A percentile compares a stretch with the other conserved stretches of the same genome.
Evolutionary conservation across 1,140 invertebrate species (phyloP).

Genomic region (Achroia grisella): DNA sequence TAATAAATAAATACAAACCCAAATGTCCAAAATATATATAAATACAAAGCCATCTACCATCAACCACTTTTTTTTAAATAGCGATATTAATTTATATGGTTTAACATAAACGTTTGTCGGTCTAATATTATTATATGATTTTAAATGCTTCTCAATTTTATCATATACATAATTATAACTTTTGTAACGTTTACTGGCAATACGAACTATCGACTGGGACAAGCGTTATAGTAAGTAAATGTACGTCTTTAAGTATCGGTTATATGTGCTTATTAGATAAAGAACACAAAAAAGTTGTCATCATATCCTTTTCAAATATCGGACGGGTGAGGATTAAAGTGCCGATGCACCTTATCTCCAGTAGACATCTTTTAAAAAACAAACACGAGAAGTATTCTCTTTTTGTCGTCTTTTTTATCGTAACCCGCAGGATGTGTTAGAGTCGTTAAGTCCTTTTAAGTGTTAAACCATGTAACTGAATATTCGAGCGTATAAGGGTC

Average conservation of each 20-base stretch:
- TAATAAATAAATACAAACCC: too few relatives aligned
- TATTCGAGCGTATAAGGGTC: constrained; percentile 64
- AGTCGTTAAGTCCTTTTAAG: constrained; percentile 72
- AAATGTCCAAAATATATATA: too few relatives aligned
- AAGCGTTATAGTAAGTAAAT: constrained; percentile 19
- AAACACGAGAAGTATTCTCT: constrained; percentile 62
- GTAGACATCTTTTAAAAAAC: constrained; percentile 73
- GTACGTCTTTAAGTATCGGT: constrained; percentile 23
- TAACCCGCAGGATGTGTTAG: constrained; percentile 71
- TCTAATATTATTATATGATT: too few relatives aligned
- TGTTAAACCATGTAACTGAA: constrained; percentile 73
- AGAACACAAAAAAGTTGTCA: constrained; percentile 64
- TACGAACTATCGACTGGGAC: constrained; percentile 9
- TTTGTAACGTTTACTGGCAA: too few relatives aligned
- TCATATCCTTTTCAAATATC: constrained; percentile 72
- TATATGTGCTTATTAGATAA: constrained; percentile 63
- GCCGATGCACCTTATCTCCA: constrained; percentile 64
- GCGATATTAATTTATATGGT: too few relatives aligned
- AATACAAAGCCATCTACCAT: too few relatives aligned
- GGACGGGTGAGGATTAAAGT: constrained; percentile 65
- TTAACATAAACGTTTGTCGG: too few relatives aligned
- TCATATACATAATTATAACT: too few relatives aligned
- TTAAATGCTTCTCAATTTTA: too few relatives aligned
- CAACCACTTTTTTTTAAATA: too few relatives aligned
- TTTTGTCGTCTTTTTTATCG: constrained; percentile 66